phyloP scores from a whole-genome alignment of 2,113 vertebrate genomes.

The Odobenus rosmarus region DNA sequence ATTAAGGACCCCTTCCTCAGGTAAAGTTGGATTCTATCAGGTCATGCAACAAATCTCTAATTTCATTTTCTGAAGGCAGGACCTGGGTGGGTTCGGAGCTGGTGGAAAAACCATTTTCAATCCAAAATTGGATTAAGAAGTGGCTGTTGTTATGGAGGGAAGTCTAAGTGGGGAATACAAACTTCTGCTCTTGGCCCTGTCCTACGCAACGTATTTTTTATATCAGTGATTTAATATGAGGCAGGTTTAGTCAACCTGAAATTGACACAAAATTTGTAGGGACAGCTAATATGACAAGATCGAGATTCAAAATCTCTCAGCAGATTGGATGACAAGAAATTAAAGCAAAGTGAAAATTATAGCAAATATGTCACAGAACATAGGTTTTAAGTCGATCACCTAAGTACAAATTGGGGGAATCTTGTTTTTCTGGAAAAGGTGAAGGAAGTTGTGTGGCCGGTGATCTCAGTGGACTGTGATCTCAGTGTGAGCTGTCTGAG shows the following conservation, averaged over 20 bases:
- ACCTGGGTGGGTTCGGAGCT: background rate
- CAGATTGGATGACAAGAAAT: background rate
- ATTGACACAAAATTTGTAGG: background rate
- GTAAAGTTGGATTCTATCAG: background rate
- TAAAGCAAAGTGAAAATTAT: background rate
- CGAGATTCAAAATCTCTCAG: background rate
- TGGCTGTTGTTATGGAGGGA: background rate
- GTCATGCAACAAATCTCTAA: background rate
- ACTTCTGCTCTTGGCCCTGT: background rate
- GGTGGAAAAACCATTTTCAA: background rate
- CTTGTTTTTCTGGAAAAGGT: background rate
- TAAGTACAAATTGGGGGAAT: background rate
- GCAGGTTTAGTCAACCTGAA: background rate
- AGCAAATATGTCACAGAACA: background rate
- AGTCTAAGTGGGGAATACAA: background rate
- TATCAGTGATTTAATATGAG: conserved; percentile 26
- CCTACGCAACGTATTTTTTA: background rate
- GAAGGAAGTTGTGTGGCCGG: background rate
- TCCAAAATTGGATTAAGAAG: background rate
- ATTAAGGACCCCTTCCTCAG: background rate
- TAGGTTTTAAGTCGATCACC: background rate
- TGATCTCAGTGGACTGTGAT: background rate
- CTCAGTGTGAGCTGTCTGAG: background rate
- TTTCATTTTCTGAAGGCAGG: background rate
- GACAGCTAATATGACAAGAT: background rate